Evolutionary conservation across 2,113 vertebrate genomes (phyloP).

Genomic region (Ifrita kowaldi): DNA sequence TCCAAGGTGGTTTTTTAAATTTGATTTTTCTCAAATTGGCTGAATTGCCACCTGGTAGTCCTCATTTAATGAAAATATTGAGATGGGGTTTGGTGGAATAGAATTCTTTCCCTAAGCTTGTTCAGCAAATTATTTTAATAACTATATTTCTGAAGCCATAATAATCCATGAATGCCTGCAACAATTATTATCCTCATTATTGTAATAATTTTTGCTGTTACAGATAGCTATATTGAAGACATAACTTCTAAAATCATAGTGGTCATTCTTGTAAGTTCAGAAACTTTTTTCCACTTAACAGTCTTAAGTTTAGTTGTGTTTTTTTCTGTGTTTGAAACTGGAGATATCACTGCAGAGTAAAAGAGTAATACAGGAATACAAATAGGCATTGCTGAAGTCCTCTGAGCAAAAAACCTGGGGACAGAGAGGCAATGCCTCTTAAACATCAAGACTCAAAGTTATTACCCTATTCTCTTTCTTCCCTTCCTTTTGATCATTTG

Average conservation of each 20-base stretch:
- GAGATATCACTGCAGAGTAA: background rate
- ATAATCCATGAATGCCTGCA: background rate
- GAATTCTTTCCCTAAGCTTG: background rate
- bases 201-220: background rate
- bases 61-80: background rate
- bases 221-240: background rate
- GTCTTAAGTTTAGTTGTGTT: background rate
- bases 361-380: background rate
- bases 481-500: background rate
- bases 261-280: background rate
- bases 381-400: background rate
- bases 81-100: background rate
- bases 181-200: background rate
- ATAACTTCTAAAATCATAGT: background rate
- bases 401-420: background rate
- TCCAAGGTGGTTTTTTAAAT: background rate
- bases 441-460: background rate
- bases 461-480: background rate
- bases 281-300: background rate
- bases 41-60: background rate
- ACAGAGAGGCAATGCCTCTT: background rate
- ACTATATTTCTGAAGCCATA: background rate
- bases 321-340: background rate
- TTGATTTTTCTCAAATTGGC: background rate
- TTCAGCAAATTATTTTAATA: constrained; percentile 17